Conservation (phyloP, 1,140 invertebrate genomes). For the Dufourea novaeangliae region DNA sequence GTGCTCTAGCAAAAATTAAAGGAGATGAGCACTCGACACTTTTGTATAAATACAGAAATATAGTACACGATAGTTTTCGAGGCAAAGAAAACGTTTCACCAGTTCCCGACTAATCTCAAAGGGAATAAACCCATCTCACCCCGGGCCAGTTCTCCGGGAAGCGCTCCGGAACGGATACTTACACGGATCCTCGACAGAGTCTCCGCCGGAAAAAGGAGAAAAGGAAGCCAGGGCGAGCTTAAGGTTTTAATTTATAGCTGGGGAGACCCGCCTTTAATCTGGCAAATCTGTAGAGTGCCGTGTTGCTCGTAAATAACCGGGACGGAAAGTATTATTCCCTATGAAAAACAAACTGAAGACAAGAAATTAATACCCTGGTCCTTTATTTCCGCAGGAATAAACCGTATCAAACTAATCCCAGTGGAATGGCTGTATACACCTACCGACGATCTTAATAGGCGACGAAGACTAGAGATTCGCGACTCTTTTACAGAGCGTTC, state of each 20-base stretch:
- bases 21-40: too few relatives aligned
- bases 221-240: conserved; percentile 42
- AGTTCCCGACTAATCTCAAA: conserved; percentile 20
- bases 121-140: conserved; percentile 26
- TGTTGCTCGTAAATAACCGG: conserved; percentile 62
- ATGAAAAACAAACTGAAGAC: conserved; percentile 57
- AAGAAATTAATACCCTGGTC: conserved; percentile 55
- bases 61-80: neutral
- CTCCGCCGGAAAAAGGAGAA: conserved; percentile 42
- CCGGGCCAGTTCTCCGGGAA: conserved; percentile 1
- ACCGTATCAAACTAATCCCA: conserved; percentile 32
- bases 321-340: conserved; percentile 60
- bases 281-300: conserved; percentile 67
- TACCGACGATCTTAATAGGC: too few relatives aligned
- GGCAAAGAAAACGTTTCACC: neutral
- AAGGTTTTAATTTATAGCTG: conserved; percentile 65
- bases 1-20: too few relatives aligned
- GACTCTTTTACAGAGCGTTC: too few relatives aligned
- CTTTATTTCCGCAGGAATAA: conserved; percentile 48
- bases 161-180: conserved; percentile 46
- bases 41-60: neutral
- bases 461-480: too few relatives aligned
- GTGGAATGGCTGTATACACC: neutral
- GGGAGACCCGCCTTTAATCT: conserved; percentile 63
- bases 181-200: conserved; percentile 50